Evolutionary conservation across 2,797 vertebrate genomes (phyloP).

Genomic region (Gymnodraco acuticeps): DNA sequence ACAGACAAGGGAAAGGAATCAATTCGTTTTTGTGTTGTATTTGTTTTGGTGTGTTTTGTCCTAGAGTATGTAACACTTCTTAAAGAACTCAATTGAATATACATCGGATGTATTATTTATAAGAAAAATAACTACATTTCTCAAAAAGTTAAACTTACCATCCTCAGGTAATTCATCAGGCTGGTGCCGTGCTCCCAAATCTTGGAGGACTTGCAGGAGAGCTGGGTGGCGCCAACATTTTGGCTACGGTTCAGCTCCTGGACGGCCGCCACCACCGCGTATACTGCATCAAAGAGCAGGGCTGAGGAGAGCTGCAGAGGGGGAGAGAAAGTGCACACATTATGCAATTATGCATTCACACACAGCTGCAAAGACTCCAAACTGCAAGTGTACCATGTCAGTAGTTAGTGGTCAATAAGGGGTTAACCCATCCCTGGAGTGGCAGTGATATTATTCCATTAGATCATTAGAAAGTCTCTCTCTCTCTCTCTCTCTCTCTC

Average conservation of each 20-base stretch:
- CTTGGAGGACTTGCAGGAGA: slow-evolving; percentile 97
- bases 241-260: slow-evolving; percentile 98
- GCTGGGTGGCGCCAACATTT: slow-evolving; percentile 95
- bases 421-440: slow-evolving; percentile 74
- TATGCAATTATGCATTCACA: slow-evolving; percentile 57
- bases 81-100: not conserved
- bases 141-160: slow-evolving; percentile 88
- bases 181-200: slow-evolving; percentile 99
- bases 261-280: slow-evolving; percentile 93
- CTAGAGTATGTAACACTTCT: too few relatives aligned
- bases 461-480: slow-evolving; percentile 74
- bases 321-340: slow-evolving; percentile 50
- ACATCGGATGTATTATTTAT: too few relatives aligned
- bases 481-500: slow-evolving; percentile 30
- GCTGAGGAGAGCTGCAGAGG: slow-evolving; percentile 92
- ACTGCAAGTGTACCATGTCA: slow-evolving; percentile 45
- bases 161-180: slow-evolving; percentile 99
- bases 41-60: too few relatives aligned
- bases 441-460: slow-evolving; percentile 76
- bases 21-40: not conserved
- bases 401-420: slow-evolving; percentile 55
- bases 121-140: not conserved
- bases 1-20: not conserved
- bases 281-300: slow-evolving; percentile 95
- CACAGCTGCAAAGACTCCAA: slow-evolving; percentile 36